Evolutionary conservation across 2,113 vertebrate genomes (phyloP).

Genomic region (Antigone vipio): DNA sequence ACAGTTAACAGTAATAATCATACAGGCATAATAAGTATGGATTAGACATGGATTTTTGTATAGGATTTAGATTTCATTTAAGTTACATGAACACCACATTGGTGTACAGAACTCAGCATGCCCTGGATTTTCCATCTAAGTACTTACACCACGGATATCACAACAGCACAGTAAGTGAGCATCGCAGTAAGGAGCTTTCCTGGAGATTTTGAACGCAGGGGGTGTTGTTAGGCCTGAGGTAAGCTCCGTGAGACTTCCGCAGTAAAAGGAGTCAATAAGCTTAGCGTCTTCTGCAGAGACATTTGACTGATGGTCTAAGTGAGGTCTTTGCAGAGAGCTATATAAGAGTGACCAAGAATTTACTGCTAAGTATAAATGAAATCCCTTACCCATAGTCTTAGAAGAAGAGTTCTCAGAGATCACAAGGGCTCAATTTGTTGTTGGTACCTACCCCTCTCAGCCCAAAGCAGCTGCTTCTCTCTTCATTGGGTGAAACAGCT

Average conservation of each 20-base stretch:
- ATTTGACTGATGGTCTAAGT: not conserved
- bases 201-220: not conserved
- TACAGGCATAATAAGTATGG: conserved; percentile 15
- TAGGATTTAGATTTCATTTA: conserved; percentile 47
- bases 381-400: not conserved
- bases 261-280: not conserved
- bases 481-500: not conserved
- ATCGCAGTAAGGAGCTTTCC: conserved; percentile 41
- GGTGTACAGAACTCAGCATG: not conserved
- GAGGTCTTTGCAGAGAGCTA: not conserved
- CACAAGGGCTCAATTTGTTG: not conserved
- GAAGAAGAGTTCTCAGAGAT: not conserved
- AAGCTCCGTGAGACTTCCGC: not conserved
- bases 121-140: conserved; percentile 33
- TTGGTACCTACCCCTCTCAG: not conserved
- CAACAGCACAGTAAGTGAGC: not conserved
- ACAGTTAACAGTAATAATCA: conserved; percentile 44
- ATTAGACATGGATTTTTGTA: conserved; percentile 52
- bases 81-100: not conserved
- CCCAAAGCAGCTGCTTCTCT: not conserved
- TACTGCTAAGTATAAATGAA: not conserved
- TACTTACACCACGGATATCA: not conserved
- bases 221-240: not conserved
- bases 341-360: not conserved
- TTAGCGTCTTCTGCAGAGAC: not conserved